Conservation (phyloP, 2,113 vertebrate species). For the Macrotis lagotis region DNA sequence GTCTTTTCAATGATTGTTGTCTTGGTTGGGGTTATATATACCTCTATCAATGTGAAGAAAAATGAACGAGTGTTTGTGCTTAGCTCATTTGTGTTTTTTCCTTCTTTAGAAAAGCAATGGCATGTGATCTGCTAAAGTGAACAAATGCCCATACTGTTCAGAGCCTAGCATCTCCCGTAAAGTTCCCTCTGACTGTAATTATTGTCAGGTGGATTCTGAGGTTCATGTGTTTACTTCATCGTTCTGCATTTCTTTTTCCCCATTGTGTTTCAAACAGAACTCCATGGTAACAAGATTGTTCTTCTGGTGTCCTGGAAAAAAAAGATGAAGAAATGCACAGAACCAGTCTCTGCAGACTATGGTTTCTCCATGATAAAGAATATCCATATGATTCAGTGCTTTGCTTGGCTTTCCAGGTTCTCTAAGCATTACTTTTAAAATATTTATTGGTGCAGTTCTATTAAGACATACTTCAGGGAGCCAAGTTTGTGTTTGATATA, state of each 20-base stretch:
- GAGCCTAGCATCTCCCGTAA: constrained; percentile 20
- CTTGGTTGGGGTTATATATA: neutral
- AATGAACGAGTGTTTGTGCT: neutral
- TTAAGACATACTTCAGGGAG: constrained; percentile 29
- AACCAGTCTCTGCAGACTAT: constrained; percentile 63
- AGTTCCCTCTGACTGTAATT: constrained; percentile 56
- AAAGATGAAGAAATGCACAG: constrained; percentile 24
- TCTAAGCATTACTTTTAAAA: neutral
- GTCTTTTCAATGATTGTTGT: neutral
- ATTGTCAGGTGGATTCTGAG: constrained; percentile 62
- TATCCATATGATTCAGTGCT: neutral
- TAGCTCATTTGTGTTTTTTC: neutral
- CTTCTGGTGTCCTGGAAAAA: constrained; percentile 64
- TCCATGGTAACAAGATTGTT: constrained; percentile 65
- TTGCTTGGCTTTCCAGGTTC: neutral
- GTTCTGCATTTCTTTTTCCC: constrained; percentile 60
- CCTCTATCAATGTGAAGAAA: neutral
- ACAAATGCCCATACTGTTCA: constrained; percentile 40
- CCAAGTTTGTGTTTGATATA: constrained; percentile 30
- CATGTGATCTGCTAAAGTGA: neutral
- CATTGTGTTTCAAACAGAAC: constrained; percentile 70
- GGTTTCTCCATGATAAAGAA: constrained; percentile 67
- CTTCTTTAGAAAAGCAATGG: neutral
- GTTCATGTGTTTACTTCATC: constrained; percentile 57
- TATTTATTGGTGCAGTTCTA: neutral